A percentile compares a stretch with the other conserved stretches of the same genome.
Conservation (phyloP, 1,140 invertebrate genomes). For the Drosophila fuyamai region DNA sequence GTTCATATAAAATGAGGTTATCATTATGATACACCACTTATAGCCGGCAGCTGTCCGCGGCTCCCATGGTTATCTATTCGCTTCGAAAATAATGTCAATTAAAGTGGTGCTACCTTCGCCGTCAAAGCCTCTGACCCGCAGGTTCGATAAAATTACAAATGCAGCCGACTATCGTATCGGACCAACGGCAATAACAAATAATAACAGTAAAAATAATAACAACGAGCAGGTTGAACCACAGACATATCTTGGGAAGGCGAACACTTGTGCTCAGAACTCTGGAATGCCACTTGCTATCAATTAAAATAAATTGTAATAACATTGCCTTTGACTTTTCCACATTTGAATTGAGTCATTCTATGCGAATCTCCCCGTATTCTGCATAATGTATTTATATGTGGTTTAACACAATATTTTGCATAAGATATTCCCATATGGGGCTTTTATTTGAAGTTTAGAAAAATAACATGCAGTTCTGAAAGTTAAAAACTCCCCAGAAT, state of each 20-base stretch:
- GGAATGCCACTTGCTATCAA: slow-evolving; percentile 66
- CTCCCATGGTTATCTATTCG: slow-evolving; percentile 49
- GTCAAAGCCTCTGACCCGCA: slow-evolving; percentile 30
- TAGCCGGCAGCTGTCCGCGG: slow-evolving; percentile 17
- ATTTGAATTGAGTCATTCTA: slow-evolving; percentile 47
- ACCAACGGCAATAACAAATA: slow-evolving; percentile 27
- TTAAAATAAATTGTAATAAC: slow-evolving; percentile 73
- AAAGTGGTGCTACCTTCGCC: slow-evolving; percentile 28
- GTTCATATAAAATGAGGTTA: slow-evolving; percentile 17
- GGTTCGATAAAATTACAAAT: slow-evolving; percentile 52
- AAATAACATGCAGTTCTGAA: slow-evolving; percentile 1
- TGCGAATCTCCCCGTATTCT: slow-evolving; percentile 18
- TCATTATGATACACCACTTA: slow-evolving; percentile 28
- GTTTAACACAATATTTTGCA: slow-evolving; percentile 7
- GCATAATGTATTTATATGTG: slow-evolving; percentile 5
- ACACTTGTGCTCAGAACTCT: slow-evolving; percentile 58
- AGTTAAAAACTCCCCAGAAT: background rate
- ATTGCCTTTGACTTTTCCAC: slow-evolving; percentile 50
- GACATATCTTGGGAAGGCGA: slow-evolving; percentile 63
- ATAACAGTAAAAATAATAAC: slow-evolving; percentile 22
- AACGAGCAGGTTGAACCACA: slow-evolving; percentile 5
- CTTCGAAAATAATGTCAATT: slow-evolving; percentile 58
- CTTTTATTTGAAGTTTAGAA: slow-evolving; percentile 1
- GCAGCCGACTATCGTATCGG: slow-evolving; percentile 26
- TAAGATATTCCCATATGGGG: slow-evolving; percentile 1